Conservation (phyloP, 2,797 vertebrate species). For the Poeciliopsis gracilis region DNA sequence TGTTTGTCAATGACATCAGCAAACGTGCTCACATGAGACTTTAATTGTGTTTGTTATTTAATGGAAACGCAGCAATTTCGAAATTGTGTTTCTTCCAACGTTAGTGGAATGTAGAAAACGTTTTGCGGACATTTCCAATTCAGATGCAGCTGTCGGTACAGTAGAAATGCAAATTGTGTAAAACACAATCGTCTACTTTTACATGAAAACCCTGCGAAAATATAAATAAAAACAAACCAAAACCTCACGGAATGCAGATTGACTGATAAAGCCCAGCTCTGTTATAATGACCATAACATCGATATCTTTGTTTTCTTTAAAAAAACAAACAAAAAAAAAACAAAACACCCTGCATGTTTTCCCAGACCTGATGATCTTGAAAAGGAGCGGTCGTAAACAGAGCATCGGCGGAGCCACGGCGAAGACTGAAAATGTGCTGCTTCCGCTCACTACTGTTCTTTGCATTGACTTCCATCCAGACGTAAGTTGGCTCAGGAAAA, state of each 20-base stretch:
- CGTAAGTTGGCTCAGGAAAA: slow-evolving; percentile 66
- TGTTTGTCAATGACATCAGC: too few relatives aligned
- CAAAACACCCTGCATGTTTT: background rate
- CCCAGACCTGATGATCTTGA: slow-evolving; percentile 87
- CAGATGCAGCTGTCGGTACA: too few relatives aligned
- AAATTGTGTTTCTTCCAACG: too few relatives aligned
- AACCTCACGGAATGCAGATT: background rate
- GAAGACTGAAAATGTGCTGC: slow-evolving; percentile 69
- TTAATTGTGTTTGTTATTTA: too few relatives aligned
- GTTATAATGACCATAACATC: background rate
- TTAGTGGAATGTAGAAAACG: too few relatives aligned
- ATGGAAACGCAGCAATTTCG: too few relatives aligned
- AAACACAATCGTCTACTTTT: background rate
- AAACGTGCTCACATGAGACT: too few relatives aligned
- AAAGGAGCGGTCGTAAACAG: slow-evolving; percentile 38
- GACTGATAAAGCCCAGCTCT: background rate
- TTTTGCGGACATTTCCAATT: too few relatives aligned
- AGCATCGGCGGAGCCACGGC: slow-evolving; percentile 58
- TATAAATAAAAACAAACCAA: background rate
- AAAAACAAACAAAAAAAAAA: background rate
- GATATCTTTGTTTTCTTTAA: background rate
- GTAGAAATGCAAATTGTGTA: too few relatives aligned
- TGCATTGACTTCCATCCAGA: slow-evolving; percentile 88
- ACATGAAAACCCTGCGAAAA: background rate
- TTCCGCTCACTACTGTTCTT: slow-evolving; percentile 77